Conservation (phyloP, 2,888 invertebrate species). For the Ecdyonurus torrentis region DNA sequence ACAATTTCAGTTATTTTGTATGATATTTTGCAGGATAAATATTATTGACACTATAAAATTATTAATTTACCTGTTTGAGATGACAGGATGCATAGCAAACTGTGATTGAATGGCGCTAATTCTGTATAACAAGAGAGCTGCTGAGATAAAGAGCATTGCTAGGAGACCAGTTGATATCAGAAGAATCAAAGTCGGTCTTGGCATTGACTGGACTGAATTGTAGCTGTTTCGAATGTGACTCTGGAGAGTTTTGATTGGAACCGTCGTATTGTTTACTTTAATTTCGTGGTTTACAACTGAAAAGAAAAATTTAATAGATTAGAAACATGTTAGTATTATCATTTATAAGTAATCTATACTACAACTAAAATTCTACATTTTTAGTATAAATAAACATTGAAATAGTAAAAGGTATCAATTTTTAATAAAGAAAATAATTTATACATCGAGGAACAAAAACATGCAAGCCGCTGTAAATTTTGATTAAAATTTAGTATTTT, state of each 20-base stretch:
- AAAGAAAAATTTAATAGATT: too few species aligned
- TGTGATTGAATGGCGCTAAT: conserved; percentile 30
- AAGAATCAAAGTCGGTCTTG: conserved; percentile 33
- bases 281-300: neutral
- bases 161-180: conserved; percentile 36
- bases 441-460: too few species aligned
- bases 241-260: neutral
- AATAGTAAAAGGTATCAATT: too few species aligned
- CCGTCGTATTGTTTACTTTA: neutral
- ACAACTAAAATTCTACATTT: too few species aligned
- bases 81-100: conserved; percentile 14
- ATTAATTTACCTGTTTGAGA: conserved; percentile 23
- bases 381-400: too few species aligned
- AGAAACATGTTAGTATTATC: too few species aligned
- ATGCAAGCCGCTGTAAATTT: too few species aligned
- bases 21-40: neutral
- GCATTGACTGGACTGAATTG: conserved; percentile 12
- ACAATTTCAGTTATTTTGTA: too few species aligned
- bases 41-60: neutral
- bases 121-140: conserved; percentile 37
- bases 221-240: neutral
- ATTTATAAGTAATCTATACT: too few species aligned
- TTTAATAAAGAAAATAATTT: too few species aligned
- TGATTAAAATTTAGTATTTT: too few species aligned
- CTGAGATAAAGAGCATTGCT: conserved; percentile 37